Evolutionary conservation across 1,140 invertebrate genomes (phyloP).

Genomic region (Ptiloglossa arizonensis): DNA sequence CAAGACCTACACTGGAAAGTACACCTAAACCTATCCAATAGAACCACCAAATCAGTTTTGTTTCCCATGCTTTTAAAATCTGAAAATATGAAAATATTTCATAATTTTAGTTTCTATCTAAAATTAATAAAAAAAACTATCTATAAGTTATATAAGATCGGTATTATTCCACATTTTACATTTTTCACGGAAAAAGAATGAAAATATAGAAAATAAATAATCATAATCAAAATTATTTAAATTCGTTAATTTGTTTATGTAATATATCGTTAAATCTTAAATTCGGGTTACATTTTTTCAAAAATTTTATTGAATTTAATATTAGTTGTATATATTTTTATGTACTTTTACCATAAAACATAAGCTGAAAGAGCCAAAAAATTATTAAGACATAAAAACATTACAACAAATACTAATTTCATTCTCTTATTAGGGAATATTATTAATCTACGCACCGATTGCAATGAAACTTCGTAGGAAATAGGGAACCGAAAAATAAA

Average conservation of each 20-base stretch:
- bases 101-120: background rate
- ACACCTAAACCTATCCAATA: slow-evolving; percentile 98
- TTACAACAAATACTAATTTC: no score
- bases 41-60: slow-evolving; percentile 87
- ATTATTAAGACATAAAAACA: no score
- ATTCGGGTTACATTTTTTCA: background rate
- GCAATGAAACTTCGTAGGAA: no score
- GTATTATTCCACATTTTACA: background rate
- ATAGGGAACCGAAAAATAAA: no score
- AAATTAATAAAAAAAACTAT: background rate
- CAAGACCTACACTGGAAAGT: slow-evolving; percentile 97
- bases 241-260: no score
- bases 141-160: background rate
- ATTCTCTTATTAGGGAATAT: no score
- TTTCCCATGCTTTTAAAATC: slow-evolving; percentile 82
- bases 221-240: no score
- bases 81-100: slow-evolving; percentile 72
- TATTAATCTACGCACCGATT: no score
- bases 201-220: no score
- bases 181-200: background rate
- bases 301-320: background rate
- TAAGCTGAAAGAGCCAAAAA: no score
- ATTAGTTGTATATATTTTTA: background rate
- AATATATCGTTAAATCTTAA: no score
- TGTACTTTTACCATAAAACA: background rate